phyloP scores from a whole-genome alignment of 2,113 vertebrate genomes.

The zebrafish (Danio rerio) region GRCz12tu NC_133186.1:29750501-29751000 shows the following conservation, averaged over 20 bases:
- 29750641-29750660: slow-evolving; percentile 60
- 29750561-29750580: slow-evolving; percentile 70
- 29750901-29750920: slow-evolving; percentile 19
- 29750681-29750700: slow-evolving; percentile 60
- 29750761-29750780: slow-evolving; percentile 50
- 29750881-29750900: slow-evolving; percentile 35
- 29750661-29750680: slow-evolving; percentile 59
- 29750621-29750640: slow-evolving; percentile 72
- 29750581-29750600: slow-evolving; percentile 75
- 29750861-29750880: slow-evolving; percentile 39
- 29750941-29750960: slow-evolving; percentile 1
- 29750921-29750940: slow-evolving; percentile 30
- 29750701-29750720: slow-evolving; percentile 56
- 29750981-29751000: neutral
- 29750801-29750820: slow-evolving; percentile 44
- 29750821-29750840: slow-evolving; percentile 26
- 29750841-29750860: slow-evolving; percentile 33
- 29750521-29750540: slow-evolving; percentile 71
- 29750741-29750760: slow-evolving; percentile 56
- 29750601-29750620: slow-evolving; percentile 68
- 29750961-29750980: neutral
- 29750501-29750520: slow-evolving; percentile 62
- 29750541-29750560: slow-evolving; percentile 70
- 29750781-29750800: slow-evolving; percentile 52
- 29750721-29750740: slow-evolving; percentile 58